Base-by-base conservation (phyloP, 2,113 vertebrate species). In the Loxodonta africana region DNA sequence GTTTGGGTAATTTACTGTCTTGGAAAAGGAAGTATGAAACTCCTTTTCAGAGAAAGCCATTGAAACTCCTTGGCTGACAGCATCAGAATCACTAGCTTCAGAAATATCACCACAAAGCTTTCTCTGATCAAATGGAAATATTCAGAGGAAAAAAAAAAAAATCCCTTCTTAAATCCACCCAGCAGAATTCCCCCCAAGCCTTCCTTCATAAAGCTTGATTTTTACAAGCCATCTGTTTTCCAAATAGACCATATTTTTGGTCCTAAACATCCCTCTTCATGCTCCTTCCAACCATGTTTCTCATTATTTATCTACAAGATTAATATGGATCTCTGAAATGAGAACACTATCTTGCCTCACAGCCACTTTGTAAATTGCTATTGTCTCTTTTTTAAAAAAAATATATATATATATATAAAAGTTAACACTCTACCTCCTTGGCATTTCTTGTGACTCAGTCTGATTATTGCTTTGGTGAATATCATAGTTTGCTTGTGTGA, bases 1-100 rank as follows among this genome's bases (percentile, higher is more conserved):
- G 97, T 97, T 96, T 96, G 97, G 93, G 90, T 97, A 97, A 98
- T 98, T 98, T 97, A 98, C 97, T 96, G 97, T 97, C 92, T 96
- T 97, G 95, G 96, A 97, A 98, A 96, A 96, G 95, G 92, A 97
- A 98, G 95, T 96, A 96, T 96, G 97, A 98, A 98, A 98, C 89
- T 92, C 95, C 91, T 97, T 98, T 98, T 97, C 93, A 96, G 96
- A 98, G 95, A 82, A 96, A 96, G 95, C 89, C 93, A 92, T 95
- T 92, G 95, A 97, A 95, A 97, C 81, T 95, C 85, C 73, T 95
- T 82, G 88, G 91, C 97, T 96, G 91, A 82, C 96, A 96, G 82
- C 76, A 94, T 92, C 88, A 90, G 95, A 96, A 78, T 95, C 93
- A 67, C 83, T 69, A 86, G 95, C 57, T 95, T 95, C 89, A 93